phyloP scores from a whole-genome alignment of 2,888 invertebrate species.

The Epiblema foenella region DNA sequence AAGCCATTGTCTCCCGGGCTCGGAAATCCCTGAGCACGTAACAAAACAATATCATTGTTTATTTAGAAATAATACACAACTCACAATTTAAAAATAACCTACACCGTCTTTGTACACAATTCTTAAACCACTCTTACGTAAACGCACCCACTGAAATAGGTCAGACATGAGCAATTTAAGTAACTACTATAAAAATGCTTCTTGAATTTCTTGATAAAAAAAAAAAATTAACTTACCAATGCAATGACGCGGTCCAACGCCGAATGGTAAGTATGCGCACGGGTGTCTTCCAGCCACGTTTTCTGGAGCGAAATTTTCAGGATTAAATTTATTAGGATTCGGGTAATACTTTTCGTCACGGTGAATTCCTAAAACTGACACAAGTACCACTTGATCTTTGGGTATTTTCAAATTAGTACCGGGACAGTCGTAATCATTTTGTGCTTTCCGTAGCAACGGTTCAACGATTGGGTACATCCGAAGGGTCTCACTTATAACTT shows the following conservation, averaged over 20 bases:
- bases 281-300: slow-evolving; percentile 41
- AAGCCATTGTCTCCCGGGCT: no score
- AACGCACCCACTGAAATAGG: no score
- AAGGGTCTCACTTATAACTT: slow-evolving; percentile 18
- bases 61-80: no score
- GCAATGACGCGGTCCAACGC: slow-evolving; percentile 81
- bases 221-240: slow-evolving; percentile 68
- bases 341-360: slow-evolving; percentile 48
- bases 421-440: slow-evolving; percentile 41
- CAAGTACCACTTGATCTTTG: slow-evolving; percentile 40
- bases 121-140: no score
- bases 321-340: slow-evolving; percentile 49
- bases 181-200: no score
- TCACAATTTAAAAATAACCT: no score
- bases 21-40: no score
- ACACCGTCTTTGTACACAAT: no score
- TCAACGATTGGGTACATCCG: slow-evolving; percentile 17
- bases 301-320: slow-evolving; percentile 49
- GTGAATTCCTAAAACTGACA: slow-evolving; percentile 45
- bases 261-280: slow-evolving; percentile 71
- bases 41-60: no score
- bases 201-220: no score
- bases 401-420: slow-evolving; percentile 45
- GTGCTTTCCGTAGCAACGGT: slow-evolving; percentile 24
- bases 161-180: no score